Base-by-base conservation (phyloP, 2,113 vertebrate species). In the Gasterosteus aculeatus region DNA sequence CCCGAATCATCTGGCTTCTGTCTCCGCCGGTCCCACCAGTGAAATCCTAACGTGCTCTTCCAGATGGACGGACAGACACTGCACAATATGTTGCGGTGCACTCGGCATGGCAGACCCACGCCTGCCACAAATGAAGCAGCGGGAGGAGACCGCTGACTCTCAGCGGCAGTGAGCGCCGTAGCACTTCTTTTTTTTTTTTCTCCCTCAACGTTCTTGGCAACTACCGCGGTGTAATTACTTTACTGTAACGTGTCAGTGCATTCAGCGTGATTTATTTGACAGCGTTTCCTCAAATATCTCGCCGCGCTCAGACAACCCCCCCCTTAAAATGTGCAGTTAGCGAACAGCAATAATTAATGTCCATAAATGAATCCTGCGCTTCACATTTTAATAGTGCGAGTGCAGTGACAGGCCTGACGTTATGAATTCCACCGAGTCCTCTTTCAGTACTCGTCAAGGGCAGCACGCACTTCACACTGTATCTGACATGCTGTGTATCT, bases 21-120 rank as follows among this genome's bases (percentile, higher is more conserved):
- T 85, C 79, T 33, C 83, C 53, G 74, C 77, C 33, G 82, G 81
- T 89, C 87, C 85, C 78, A 73, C 70, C 79, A 85, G 85, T 82
- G 81, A 85, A 91, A 91, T 91, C 87, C 83, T 87, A 92, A 86
- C 57, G 67, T 76, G 79, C 68, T 87, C 80, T 87, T 89, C 86
- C 90, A 92, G 88, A 93, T 88, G 88, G 88, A 86, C 79, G 79
- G 75, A 86, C 82, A 91, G 91, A 88, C 89, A 74, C 81, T 78
- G 85, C 78, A 77, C 88, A 91, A 89, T 89, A 87, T 90, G 88
- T 81, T 77, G 38, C 51, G 64, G 70, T 77, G 77, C 72, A 68
- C 71, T 77, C 39, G 0, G 35, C 56, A 65, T 81, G 80, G 89
- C 80, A 80, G 71, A 77, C 56, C 68, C 19, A 7, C 31, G 69